These are phyloP conservation scores for Actenoides hombroni DNA, from an alignment of 2,113 vertebrate genomes.

Conservation along the genomic window DNA sequence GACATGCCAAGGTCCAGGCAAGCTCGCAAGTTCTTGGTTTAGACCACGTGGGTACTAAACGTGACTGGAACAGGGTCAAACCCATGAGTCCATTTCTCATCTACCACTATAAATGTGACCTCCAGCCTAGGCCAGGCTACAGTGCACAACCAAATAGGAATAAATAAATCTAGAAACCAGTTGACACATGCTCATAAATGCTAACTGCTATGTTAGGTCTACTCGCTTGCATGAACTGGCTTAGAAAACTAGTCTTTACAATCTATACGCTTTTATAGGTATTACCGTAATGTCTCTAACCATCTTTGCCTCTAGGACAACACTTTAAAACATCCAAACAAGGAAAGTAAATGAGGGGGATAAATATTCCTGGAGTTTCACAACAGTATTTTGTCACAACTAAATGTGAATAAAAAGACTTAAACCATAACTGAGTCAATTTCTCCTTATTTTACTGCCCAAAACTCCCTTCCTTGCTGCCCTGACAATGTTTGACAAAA, in stretches of 20 bases:
- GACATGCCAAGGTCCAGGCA: neutral
- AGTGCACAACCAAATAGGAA: neutral
- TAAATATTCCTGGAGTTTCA: neutral
- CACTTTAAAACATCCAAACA: neutral
- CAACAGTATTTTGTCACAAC: neutral
- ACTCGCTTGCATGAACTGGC: neutral
- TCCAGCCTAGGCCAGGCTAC: neutral
- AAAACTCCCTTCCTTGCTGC: neutral
- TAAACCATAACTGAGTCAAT: neutral
- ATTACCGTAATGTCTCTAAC: neutral
- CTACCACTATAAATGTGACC: neutral
- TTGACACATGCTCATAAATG: neutral
- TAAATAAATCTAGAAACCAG: neutral
- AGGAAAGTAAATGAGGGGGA: neutral
- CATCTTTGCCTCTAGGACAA: neutral
- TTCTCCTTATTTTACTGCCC: neutral
- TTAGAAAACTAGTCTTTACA: neutral
- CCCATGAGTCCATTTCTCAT: neutral
- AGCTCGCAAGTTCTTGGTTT: neutral
- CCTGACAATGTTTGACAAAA: neutral
- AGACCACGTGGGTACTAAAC: neutral
- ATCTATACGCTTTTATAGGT: neutral
- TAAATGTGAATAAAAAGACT: neutral
- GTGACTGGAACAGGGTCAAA: neutral
- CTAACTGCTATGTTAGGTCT: neutral